Evolutionary conservation across 2,113 vertebrate species (phyloP).

Genomic region (Mionectes macconnelli): DNA sequence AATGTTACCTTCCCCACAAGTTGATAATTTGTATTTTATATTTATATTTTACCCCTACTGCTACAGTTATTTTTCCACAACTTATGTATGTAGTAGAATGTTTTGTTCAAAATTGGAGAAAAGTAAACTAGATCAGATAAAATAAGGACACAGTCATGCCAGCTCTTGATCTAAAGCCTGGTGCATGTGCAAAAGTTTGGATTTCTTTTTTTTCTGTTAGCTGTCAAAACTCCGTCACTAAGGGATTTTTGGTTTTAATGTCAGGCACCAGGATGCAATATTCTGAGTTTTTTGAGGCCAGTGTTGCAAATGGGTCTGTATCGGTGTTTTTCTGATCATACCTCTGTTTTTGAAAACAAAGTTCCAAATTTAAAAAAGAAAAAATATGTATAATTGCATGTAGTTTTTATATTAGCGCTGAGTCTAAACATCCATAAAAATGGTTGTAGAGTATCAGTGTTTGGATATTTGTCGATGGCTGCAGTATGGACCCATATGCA

Average conservation of each 20-base stretch:
- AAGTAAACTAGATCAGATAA: background rate
- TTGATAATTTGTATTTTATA: background rate
- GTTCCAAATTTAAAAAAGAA: background rate
- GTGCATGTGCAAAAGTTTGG: background rate
- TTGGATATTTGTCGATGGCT: background rate
- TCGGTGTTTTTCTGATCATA: background rate
- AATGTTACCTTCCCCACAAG: background rate
- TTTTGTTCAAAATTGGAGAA: background rate
- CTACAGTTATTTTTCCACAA: background rate
- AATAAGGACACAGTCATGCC: background rate
- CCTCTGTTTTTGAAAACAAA: background rate
- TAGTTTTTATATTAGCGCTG: background rate
- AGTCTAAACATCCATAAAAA: background rate
- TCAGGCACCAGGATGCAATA: background rate
- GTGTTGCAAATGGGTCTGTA: background rate
- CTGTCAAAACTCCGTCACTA: background rate
- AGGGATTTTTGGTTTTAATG: background rate
- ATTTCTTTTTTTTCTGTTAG: background rate
- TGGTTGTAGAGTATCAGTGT: background rate
- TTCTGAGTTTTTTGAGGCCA: background rate
- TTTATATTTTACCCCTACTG: background rate
- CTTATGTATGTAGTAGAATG: background rate
- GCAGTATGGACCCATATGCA: background rate
- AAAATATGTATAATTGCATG: background rate
- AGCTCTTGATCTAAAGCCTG: background rate